These are phyloP conservation scores for Ciconia nigra DNA, from an alignment of 2,797 vertebrate genomes.

Conservation along the genomic window DNA sequence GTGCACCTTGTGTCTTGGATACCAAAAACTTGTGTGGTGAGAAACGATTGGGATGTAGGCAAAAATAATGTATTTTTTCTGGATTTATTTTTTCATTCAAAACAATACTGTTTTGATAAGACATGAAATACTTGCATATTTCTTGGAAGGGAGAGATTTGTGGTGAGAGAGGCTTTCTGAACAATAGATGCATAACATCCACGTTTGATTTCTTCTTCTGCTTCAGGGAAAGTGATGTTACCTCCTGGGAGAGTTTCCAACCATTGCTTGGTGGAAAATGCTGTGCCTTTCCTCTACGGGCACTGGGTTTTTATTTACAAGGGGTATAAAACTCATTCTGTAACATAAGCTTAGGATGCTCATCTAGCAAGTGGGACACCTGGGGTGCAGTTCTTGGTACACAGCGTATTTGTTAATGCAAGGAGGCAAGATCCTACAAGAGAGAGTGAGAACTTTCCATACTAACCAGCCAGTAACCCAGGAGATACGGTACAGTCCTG, in stretches of 20 bases:
- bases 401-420: neutral
- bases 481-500: neutral
- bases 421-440: neutral
- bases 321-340: neutral
- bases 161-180: neutral
- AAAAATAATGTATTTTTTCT: neutral
- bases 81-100: neutral
- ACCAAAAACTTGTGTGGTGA: neutral
- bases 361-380: neutral
- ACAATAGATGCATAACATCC: neutral
- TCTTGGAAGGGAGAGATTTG: neutral
- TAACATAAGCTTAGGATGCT: neutral
- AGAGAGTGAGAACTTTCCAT: neutral
- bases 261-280: neutral
- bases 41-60: neutral
- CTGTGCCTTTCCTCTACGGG: neutral
- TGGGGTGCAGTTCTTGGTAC: neutral
- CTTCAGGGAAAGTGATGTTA: neutral
- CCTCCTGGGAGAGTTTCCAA: neutral
- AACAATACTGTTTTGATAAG: neutral
- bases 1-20: neutral
- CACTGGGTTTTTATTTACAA: neutral
- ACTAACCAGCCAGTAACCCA: accelerated
- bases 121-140: neutral
- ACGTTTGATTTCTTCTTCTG: neutral